Conservation (phyloP, 2,888 invertebrate species). For the Folsomia manolachei region DNA sequence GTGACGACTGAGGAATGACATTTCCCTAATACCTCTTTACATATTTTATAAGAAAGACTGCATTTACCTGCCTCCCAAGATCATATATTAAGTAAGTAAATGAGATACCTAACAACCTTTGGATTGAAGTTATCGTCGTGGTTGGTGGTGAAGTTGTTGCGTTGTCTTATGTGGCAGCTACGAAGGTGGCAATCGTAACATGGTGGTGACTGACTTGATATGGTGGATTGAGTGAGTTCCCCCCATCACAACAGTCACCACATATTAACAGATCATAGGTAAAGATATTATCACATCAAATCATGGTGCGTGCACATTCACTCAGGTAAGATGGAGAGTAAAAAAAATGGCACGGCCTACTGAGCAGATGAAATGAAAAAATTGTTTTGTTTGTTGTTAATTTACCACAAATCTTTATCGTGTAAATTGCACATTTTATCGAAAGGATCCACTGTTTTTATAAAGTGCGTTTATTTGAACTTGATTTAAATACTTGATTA, state of each 20-base stretch:
- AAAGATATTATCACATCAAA: background rate
- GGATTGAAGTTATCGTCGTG: background rate
- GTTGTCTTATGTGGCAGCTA: background rate
- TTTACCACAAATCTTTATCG: too few species aligned
- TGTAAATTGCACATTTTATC: too few species aligned
- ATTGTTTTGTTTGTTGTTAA: background rate
- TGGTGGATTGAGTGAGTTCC: conserved; percentile 1
- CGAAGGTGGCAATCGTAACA: background rate
- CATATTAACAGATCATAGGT: background rate
- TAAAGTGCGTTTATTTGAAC: background rate
- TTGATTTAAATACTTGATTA: background rate
- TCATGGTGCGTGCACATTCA: background rate
- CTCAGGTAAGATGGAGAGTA: background rate
- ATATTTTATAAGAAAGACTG: conserved; percentile 25
- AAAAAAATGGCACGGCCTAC: too few species aligned
- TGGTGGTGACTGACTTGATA: background rate
- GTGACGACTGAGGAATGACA: conserved; percentile 39
- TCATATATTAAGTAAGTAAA: conserved; percentile 18
- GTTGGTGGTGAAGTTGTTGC: background rate
- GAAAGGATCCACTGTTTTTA: too few species aligned
- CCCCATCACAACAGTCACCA: conserved; percentile 5
- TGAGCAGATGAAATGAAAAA: background rate
- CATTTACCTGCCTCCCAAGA: conserved; percentile 17
- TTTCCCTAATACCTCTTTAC: conserved; percentile 34
- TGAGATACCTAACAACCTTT: conserved; percentile 24